Base-by-base conservation (phyloP, 2,113 vertebrate species). In the Limanda limanda region DNA sequence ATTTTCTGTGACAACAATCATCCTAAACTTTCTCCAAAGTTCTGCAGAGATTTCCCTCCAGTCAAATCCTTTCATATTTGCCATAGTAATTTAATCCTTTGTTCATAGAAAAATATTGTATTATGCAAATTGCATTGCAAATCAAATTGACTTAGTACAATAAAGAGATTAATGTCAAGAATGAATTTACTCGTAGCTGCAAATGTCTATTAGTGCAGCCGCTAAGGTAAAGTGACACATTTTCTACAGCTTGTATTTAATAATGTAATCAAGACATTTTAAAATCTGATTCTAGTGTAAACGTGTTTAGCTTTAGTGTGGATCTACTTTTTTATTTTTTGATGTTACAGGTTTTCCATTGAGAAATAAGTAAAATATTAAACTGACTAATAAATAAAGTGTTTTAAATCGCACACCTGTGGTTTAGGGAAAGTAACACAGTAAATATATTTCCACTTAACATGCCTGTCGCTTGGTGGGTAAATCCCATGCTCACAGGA, bases 401-500 rank as follows among this genome's bases (percentile, higher is more conserved):
- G 11, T 71, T 8, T 14, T n/a, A 42, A 3, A 72, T 69, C 62
- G 57, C 25, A 56, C 67, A 66, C 54, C 27, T 74, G 35, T 61
- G 54, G 58, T 65, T 27, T 40, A 48, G 24, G 25, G 21, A 61
- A 17, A 4, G 12, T 24, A n/a, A 20, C 9, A 2, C 12, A 17
- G 24, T 57, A 64, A 42, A 21, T 56, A 24, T 60, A 77, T 55
- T 58, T 64, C 60, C 76, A 59, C 54, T 76, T 31, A 42, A 76
- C 72, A 68, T 68, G 23, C 60, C 73, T 55, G 71, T 57, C 14
- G 31, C 48, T 73, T 68, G 69, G 78, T 77, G 37, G 79, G 84
- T 72, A 60, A 76, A 71, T 83, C 56, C 3, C 15, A 73, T 67
- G 65, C 83, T 69, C 76, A 8, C 1, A 45, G 78, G 86, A 76